Conservation (phyloP, 2,888 invertebrate genomes). For the Eupelmus urozonus region DNA sequence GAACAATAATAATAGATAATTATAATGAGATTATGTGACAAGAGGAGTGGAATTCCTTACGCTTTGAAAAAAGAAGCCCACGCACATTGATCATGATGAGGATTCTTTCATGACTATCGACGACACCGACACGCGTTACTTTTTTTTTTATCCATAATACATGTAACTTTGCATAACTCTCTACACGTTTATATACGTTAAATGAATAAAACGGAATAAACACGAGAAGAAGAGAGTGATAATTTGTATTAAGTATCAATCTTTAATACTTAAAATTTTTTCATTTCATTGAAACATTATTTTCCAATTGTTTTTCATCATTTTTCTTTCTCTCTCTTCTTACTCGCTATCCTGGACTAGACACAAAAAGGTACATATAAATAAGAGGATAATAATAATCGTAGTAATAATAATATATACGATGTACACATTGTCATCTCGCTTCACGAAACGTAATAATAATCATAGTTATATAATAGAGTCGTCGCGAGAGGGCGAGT, state of each 20-base stretch:
- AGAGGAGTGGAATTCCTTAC: constrained; percentile 54
- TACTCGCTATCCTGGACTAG: constrained; percentile 71
- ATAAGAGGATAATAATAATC: constrained; percentile 68
- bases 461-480: constrained; percentile 54
- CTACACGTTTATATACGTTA: constrained; percentile 58
- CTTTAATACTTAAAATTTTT: constrained; percentile 15
- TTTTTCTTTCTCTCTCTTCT: constrained; percentile 59
- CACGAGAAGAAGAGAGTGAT: constrained; percentile 54
- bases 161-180: constrained; percentile 55
- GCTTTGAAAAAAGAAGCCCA: constrained; percentile 51
- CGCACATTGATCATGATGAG: constrained; percentile 44
- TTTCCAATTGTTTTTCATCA: not conserved
- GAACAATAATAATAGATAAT: constrained; percentile 63
- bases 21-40: constrained; percentile 62
- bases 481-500: constrained; percentile 55
- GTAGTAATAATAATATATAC: constrained; percentile 58
- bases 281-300: constrained; percentile 37
- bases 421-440: constrained; percentile 57
- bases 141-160: constrained; percentile 51
- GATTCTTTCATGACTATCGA: constrained; percentile 48
- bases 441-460: constrained; percentile 49
- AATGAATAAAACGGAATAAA: constrained; percentile 59
- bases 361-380: constrained; percentile 76
- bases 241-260: constrained; percentile 4
- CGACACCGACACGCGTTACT: constrained; percentile 49